phyloP scores from a whole-genome alignment of 2,888 invertebrate genomes.

The Synanthedon formicaeformis region DNA sequence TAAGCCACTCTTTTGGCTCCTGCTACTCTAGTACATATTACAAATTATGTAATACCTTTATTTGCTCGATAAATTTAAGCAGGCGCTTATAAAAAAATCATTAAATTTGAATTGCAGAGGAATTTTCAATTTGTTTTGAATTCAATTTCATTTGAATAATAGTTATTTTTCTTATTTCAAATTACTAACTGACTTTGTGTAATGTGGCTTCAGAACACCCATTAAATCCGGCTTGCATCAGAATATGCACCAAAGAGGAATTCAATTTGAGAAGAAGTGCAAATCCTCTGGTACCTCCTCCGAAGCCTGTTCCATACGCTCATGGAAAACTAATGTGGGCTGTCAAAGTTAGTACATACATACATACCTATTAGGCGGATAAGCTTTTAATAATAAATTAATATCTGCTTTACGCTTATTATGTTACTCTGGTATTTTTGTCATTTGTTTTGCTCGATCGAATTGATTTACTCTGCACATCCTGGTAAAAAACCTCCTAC shows the following conservation, averaged over 20 bases:
- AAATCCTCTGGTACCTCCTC: conserved; percentile 16
- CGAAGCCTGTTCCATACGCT: conserved; percentile 27
- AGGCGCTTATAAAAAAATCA: conserved; percentile 9
- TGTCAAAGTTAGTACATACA: conserved; percentile 39
- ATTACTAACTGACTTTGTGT: too few relatives aligned
- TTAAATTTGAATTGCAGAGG: too few relatives aligned
- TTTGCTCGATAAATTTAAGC: conserved; percentile 13
- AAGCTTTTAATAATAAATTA: background rate
- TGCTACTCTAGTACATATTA: conserved; percentile 49
- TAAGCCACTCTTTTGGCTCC: conserved; percentile 2
- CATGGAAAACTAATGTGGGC: conserved; percentile 56
- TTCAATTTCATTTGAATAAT: too few relatives aligned
- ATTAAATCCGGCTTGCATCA: conserved; percentile 52
- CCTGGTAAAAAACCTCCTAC: conserved; percentile 27
- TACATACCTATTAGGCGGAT: background rate
- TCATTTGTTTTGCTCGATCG: conserved; percentile 14
- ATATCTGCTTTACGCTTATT: conserved; percentile 5
- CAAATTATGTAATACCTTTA: conserved; percentile 53
- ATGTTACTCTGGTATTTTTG: conserved; percentile 14
- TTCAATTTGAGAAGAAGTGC: conserved; percentile 33
- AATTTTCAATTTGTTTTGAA: too few relatives aligned
- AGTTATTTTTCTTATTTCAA: too few relatives aligned
- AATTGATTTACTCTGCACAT: conserved; percentile 5
- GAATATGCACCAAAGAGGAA: conserved; percentile 52
- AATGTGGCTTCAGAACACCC: conserved; percentile 31